Conservation (phyloP, 2,113 vertebrate species). For the Rhinopomastus cyanomelas region DNA sequence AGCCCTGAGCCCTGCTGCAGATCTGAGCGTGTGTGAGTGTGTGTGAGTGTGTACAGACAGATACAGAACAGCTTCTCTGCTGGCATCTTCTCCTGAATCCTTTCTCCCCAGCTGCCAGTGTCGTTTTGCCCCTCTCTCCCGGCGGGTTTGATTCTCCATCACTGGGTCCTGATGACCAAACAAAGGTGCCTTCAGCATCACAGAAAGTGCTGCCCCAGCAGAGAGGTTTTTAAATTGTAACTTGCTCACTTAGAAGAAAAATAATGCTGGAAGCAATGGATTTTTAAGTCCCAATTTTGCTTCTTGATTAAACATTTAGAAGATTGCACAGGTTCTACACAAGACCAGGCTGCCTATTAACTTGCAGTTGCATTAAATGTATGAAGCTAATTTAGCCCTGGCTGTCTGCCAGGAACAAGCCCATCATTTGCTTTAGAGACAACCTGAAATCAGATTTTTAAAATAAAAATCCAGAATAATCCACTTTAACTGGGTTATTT, state of each 20-base stretch:
- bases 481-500: neutral
- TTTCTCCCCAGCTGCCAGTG: too few relatives aligned
- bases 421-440: conserved; percentile 25
- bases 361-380: conserved; percentile 56
- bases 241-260: neutral
- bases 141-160: neutral
- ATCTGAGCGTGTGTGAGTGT: fast-evolving
- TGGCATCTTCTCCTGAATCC: neutral
- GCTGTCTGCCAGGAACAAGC: conserved; percentile 42
- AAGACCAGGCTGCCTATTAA: conserved; percentile 58
- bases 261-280: conserved; percentile 14
- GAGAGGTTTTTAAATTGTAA: neutral
- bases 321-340: conserved; percentile 23
- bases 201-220: neutral
- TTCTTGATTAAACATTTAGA: conserved; percentile 70
- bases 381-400: conserved; percentile 68
- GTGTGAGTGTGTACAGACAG: neutral
- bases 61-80: neutral
- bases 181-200: neutral
- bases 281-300: conserved; percentile 53
- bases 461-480: conserved; percentile 42
- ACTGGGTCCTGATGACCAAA: neutral
- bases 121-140: neutral
- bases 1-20: neutral
- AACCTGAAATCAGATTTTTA: neutral